Conservation (phyloP, 2,888 invertebrate species). For the Drosophila limbata region DNA sequence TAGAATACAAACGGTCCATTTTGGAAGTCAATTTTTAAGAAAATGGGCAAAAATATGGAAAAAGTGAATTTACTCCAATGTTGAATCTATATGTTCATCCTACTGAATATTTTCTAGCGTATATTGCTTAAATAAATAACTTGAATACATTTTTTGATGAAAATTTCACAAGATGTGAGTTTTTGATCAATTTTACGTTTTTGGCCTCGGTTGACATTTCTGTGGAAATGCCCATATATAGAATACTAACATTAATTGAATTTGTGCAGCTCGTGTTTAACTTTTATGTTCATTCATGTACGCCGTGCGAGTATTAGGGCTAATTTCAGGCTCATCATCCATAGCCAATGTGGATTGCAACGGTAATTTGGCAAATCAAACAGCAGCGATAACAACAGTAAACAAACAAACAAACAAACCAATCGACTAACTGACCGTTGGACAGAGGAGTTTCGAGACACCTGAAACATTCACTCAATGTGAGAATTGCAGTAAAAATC, state of each 20-base stretch:
- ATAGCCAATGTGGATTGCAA: conserved; percentile 56
- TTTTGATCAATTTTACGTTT: no score
- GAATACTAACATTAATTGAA: neutral
- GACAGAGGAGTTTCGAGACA: conserved; percentile 15
- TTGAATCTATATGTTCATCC: no score
- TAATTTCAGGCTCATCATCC: conserved; percentile 27
- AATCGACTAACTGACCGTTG: conserved; percentile 19
- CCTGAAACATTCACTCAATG: conserved; percentile 47
- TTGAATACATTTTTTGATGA: no score
- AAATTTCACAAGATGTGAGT: no score
- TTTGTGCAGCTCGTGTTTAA: neutral
- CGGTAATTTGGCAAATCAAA: conserved; percentile 56
- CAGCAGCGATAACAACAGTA: conserved; percentile 41
- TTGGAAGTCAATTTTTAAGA: no score
- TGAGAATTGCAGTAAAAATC: conserved; percentile 69
- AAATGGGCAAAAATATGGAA: no score
- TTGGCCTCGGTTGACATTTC: no score
- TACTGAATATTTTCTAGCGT: no score
- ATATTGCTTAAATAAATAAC: no score
- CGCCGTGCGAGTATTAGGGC: neutral
- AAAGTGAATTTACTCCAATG: no score
- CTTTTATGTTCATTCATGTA: conserved; percentile 11
- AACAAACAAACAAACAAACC: conserved; percentile 40
- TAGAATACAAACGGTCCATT: no score
- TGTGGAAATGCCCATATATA: no score